These are phyloP conservation scores for Rhysida immarginata DNA, from an alignment of 1,140 invertebrate genomes.

Conservation along the genomic window DNA sequence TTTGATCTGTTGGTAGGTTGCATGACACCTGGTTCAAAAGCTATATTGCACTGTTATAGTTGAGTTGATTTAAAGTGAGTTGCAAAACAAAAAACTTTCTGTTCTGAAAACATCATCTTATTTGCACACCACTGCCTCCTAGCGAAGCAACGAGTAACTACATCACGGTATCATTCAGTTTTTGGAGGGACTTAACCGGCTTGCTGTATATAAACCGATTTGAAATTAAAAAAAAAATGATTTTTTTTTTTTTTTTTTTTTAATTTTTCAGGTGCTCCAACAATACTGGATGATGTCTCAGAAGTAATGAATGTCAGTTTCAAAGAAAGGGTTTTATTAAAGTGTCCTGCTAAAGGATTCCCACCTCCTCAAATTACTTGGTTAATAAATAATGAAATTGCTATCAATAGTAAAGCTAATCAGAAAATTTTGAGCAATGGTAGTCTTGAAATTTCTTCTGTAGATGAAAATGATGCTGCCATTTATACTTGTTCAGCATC, in stretches of 20 bases:
- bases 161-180: too few relatives aligned
- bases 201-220: too few relatives aligned
- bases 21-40: too few relatives aligned
- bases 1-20: too few relatives aligned
- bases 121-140: too few relatives aligned
- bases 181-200: too few relatives aligned
- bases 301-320: conserved; percentile 19
- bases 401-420: background rate
- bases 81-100: too few relatives aligned
- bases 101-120: too few relatives aligned
- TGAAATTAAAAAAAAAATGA: too few relatives aligned
- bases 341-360: conserved; percentile 26
- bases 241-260: conserved; percentile 12
- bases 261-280: conserved; percentile 23
- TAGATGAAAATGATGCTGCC: background rate
- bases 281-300: conserved; percentile 16
- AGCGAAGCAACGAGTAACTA: too few relatives aligned
- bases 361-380: conserved; percentile 21
- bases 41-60: too few relatives aligned
- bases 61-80: too few relatives aligned
- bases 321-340: conserved; percentile 22
- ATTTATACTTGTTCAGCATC: background rate
- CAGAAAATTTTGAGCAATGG: background rate
- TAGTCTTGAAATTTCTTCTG: background rate
- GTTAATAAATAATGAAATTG: conserved; percentile 3